Evolutionary conservation across 2,113 vertebrate species (phyloP).

Genomic region (Mobula hypostoma): DNA sequence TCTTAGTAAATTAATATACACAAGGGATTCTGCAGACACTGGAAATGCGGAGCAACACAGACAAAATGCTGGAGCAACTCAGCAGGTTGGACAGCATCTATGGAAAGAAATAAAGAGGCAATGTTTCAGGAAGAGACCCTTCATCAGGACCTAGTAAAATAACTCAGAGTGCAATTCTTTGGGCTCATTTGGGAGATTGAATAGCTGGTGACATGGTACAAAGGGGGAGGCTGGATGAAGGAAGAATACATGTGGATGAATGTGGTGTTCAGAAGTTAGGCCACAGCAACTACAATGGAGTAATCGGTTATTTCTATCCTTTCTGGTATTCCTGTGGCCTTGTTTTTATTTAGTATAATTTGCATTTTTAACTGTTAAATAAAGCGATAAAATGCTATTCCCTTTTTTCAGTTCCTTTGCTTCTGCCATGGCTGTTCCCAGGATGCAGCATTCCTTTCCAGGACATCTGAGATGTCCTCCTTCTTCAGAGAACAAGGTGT

Average conservation of each 20-base stretch:
- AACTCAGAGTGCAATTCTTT: not conserved
- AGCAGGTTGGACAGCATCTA: no score
- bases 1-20: not conserved
- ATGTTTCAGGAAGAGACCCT: no score
- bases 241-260: not conserved
- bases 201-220: not conserved
- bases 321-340: not conserved
- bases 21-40: no score
- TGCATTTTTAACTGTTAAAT: not conserved
- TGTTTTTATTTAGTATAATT: not conserved
- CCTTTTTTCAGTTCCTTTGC: no score
- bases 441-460: no score
- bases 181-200: not conserved
- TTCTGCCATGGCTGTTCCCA: no score
- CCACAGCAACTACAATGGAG: not conserved
- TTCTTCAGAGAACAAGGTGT: no score
- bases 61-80: no score
- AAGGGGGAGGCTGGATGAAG: not conserved
- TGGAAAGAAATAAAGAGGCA: no score
- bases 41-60: no score
- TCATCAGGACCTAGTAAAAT: not conserved
- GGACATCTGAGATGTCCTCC: no score
- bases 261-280: not conserved
- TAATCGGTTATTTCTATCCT: not conserved
- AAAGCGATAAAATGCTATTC: no score